Conservation (phyloP, 2,888 invertebrate genomes). For the Andricus curvator region DNA sequence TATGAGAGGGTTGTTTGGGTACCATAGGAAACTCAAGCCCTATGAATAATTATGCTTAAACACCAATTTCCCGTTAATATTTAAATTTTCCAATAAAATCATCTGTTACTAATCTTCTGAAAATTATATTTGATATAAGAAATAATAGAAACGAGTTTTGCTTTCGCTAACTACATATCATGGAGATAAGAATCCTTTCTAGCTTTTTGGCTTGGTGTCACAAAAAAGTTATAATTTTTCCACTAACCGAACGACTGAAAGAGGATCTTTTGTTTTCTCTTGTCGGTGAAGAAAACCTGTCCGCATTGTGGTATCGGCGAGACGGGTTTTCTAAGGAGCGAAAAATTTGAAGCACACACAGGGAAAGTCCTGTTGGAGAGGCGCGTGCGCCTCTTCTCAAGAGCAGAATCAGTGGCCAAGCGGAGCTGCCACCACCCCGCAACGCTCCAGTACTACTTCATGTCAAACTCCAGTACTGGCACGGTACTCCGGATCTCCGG, state of each 20-base stretch:
- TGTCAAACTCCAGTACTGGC: constrained; percentile 75
- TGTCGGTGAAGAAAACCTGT: background rate
- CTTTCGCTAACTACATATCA: background rate
- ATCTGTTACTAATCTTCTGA: background rate
- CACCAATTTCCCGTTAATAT: too few relatives aligned
- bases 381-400: constrained; percentile 66
- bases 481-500: constrained; percentile 74
- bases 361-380: constrained; percentile 54
- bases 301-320: constrained; percentile 31
- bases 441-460: constrained; percentile 67
- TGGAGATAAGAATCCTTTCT: too few relatives aligned
- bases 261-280: constrained; percentile 12
- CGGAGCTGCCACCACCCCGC: constrained; percentile 71
- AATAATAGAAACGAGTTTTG: background rate
- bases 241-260: background rate
- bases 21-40: too few relatives aligned
- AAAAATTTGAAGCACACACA: constrained; percentile 43
- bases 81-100: too few relatives aligned
- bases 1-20: too few relatives aligned
- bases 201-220: background rate
- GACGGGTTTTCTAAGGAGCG: constrained; percentile 17
- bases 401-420: constrained; percentile 65
- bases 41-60: too few relatives aligned
- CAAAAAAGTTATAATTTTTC: background rate
- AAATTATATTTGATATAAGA: background rate